phyloP scores from a whole-genome alignment of 2,113 vertebrate species.

The Passerina amoena region DNA sequence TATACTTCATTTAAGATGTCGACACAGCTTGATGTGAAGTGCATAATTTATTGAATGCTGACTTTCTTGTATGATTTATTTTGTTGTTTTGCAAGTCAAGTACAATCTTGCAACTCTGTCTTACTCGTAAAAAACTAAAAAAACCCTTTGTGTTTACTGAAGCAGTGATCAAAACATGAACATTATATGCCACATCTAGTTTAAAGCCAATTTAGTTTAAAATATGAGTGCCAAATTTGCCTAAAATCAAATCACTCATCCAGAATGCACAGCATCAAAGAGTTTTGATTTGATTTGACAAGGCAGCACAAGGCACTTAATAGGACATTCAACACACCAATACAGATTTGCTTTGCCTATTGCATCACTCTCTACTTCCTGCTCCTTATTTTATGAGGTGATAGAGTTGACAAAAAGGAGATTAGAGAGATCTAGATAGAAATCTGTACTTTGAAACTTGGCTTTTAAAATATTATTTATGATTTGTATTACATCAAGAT shows the following conservation, averaged over 20 bases:
- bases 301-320: neutral
- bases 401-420: neutral
- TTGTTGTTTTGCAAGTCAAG: slow-evolving; percentile 48
- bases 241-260: slow-evolving; percentile 46
- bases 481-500: neutral
- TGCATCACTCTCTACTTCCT: neutral
- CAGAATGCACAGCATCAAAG: neutral
- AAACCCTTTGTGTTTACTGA: neutral
- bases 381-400: neutral
- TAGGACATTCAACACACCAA: neutral
- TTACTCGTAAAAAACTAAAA: neutral
- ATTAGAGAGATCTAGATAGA: neutral
- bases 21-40: neutral
- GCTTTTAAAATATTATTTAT: neutral
- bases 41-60: slow-evolving; percentile 31
- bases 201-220: neutral
- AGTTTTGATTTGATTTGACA: slow-evolving; percentile 25
- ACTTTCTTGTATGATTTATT: slow-evolving; percentile 46
- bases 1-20: slow-evolving; percentile 24
- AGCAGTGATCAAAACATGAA: slow-evolving; percentile 44
- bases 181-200: slow-evolving; percentile 9
- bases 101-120: neutral
- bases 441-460: neutral
- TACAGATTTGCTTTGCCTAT: neutral
- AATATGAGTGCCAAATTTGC: slow-evolving; percentile 25